phyloP scores from a whole-genome alignment of 35 echinoderm and acorn worm genomes.

The Amphiura filiformis region DNA sequence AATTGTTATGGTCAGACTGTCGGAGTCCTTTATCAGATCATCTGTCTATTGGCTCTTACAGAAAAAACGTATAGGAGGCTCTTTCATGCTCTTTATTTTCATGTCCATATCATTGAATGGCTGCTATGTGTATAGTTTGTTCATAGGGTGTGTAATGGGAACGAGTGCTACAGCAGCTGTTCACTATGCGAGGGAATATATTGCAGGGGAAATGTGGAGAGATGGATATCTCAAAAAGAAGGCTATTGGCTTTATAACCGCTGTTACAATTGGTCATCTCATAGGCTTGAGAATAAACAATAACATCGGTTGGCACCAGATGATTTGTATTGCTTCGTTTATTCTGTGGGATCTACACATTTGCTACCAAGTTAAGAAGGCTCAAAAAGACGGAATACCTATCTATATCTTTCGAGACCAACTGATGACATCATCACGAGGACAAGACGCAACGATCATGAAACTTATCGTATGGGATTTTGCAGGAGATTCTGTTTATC shows the following conservation, averaged over 20 bases:
- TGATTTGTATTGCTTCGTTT: not conserved
- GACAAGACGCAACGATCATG: not conserved
- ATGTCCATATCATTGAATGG: too few relatives aligned
- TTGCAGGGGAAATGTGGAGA: not conserved
- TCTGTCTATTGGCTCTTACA: too few relatives aligned
- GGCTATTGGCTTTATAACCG: conserved; percentile 6
- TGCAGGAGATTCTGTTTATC: conserved; percentile 21
- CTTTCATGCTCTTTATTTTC: too few relatives aligned
- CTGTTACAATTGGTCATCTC: not conserved
- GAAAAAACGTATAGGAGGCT: too few relatives aligned
- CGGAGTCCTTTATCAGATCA: too few relatives aligned
- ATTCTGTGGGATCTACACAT: not conserved
- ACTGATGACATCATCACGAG: not conserved
- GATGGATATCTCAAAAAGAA: conserved; percentile 3
- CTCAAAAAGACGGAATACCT: not conserved
- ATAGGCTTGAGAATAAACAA: conserved; percentile 3
- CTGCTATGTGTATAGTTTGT: not conserved
- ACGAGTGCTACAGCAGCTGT: not conserved
- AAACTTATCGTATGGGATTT: conserved; percentile 30
- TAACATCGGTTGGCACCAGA: not conserved
- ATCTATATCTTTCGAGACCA: conserved; percentile 2
- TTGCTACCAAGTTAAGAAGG: not conserved
- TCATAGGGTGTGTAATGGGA: not conserved
- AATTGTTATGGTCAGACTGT: too few relatives aligned
- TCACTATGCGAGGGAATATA: not conserved